Evolutionary conservation across 2,888 invertebrate species (phyloP).

Genomic region (Patella ulyssiponensis): DNA sequence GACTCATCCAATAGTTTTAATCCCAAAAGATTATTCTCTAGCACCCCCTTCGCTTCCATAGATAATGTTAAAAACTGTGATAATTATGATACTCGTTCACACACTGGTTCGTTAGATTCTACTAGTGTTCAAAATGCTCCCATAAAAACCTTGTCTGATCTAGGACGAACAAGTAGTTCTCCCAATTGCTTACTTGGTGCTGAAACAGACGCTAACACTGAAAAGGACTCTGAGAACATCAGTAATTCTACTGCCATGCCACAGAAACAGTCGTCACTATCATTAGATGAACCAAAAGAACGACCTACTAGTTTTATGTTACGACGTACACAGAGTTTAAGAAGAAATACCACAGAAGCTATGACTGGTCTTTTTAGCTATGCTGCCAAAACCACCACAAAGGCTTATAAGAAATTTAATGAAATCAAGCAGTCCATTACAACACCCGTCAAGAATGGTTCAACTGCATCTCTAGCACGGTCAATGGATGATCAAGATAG

Average conservation of each 20-base stretch:
- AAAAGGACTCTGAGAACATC: slow-evolving; percentile 14
- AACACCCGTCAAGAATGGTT: slow-evolving; percentile 59
- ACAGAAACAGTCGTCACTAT: slow-evolving; percentile 43
- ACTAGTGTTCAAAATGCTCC: slow-evolving; percentile 38
- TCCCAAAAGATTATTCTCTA: slow-evolving; percentile 13
- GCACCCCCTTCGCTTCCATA: slow-evolving; percentile 23
- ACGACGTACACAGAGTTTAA: slow-evolving; percentile 42
- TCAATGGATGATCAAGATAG: slow-evolving; percentile 54
- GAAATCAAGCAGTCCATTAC: slow-evolving; percentile 67
- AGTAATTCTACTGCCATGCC: slow-evolving; percentile 27
- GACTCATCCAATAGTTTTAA: slow-evolving; percentile 14
- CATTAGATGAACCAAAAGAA: slow-evolving; percentile 42
- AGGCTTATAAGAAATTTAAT: slow-evolving; percentile 60
- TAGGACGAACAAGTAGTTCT: slow-evolving; percentile 56
- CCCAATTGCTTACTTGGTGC: slow-evolving; percentile 47
- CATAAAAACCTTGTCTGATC: slow-evolving; percentile 45
- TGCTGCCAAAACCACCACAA: slow-evolving; percentile 56
- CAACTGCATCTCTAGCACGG: slow-evolving; percentile 51
- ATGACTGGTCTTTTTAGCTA: slow-evolving; percentile 60
- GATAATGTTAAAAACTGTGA: slow-evolving; percentile 8
- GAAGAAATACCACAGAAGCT: slow-evolving; percentile 51
- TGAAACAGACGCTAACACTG: not conserved
- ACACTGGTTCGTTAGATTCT: slow-evolving; percentile 13
- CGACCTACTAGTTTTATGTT: slow-evolving; percentile 38
- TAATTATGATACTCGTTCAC: not conserved